phyloP scores from a whole-genome alignment of 2,888 invertebrate genomes.

The Epinotia demarniana region DNA sequence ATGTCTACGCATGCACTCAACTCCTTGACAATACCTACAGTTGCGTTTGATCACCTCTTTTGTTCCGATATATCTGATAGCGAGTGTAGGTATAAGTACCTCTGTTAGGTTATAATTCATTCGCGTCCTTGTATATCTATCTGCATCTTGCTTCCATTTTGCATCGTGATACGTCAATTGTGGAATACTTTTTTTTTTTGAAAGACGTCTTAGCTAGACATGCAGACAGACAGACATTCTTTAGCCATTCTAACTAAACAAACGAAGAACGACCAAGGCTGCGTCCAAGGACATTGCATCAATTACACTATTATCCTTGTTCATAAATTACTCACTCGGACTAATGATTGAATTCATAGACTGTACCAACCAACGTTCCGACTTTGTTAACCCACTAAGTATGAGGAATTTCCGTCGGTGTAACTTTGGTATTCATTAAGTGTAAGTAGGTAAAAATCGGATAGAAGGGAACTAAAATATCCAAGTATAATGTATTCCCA shows the following conservation, averaged over 20 bases:
- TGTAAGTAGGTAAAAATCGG: not conserved
- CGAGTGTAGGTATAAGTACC: too few species aligned
- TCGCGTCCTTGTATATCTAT: not conserved
- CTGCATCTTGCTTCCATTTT: slow-evolving; percentile 11
- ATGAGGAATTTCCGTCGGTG: not conserved
- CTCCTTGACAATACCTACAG: too few species aligned
- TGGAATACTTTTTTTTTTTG: not conserved
- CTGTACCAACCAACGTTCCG: not conserved
- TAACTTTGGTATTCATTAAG: not conserved
- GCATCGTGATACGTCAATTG: not conserved
- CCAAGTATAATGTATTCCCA: not conserved
- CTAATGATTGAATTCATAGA: not conserved
- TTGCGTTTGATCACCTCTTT: too few species aligned
- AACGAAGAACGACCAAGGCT: slow-evolving; percentile 8
- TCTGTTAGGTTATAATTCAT: not conserved
- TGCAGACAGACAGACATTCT: too few species aligned
- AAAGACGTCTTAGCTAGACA: not conserved
- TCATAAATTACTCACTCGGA: not conserved
- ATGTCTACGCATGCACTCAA: too few species aligned
- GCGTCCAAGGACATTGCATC: slow-evolving; percentile 8
- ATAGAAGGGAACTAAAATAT: not conserved
- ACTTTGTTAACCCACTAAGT: not conserved
- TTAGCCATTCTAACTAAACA: slow-evolving; percentile 17
- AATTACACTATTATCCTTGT: slow-evolving; percentile 10
- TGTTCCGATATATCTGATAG: too few species aligned